Percentiles rank a stretch among this genome's conserved stretches.
Conservation (phyloP, 2,113 vertebrate species). For the Pholis gunnellus region DNA sequence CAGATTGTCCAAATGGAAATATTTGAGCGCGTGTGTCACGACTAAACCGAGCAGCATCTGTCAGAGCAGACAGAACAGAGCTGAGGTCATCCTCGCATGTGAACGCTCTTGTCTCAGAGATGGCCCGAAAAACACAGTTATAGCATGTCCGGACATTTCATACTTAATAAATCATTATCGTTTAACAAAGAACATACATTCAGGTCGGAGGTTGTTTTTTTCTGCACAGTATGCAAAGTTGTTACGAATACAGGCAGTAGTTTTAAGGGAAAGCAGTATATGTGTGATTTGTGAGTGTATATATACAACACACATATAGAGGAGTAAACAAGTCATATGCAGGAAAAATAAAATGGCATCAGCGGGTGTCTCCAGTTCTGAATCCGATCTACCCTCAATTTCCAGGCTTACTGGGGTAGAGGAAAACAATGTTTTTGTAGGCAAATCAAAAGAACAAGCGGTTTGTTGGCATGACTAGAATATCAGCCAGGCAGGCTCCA, state of each 20-base stretch:
- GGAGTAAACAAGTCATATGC: neutral
- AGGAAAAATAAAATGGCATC: conserved; percentile 6
- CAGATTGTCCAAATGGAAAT: conserved; percentile 67
- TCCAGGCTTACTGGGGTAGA: neutral
- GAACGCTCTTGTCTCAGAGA: conserved; percentile 26
- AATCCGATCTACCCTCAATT: conserved; percentile 3
- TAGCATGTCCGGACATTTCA: neutral
- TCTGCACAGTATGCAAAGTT: neutral
- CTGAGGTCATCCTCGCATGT: conserved; percentile 64
- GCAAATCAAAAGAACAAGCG: conserved; percentile 26
- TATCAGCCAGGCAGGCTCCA: neutral
- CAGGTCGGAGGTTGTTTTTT: neutral
- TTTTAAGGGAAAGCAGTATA: neutral
- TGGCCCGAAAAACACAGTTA: conserved; percentile 23
- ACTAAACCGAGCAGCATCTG: conserved; percentile 64
- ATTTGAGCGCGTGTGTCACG: conserved; percentile 54
- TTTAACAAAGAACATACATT: conserved; percentile 11
- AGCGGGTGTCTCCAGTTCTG: conserved; percentile 11
- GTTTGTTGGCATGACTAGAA: conserved; percentile 15
- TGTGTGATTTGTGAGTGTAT: neutral
- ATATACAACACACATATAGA: neutral
- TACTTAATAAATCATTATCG: neutral
- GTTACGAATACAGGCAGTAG: no score
- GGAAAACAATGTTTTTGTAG: conserved; percentile 17
- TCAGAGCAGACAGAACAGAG: conserved; percentile 43